A percentile compares a stretch with the other conserved stretches of the same genome.
Conservation (phyloP, 2,113 vertebrate genomes). For the Epinephelus lanceolatus region DNA sequence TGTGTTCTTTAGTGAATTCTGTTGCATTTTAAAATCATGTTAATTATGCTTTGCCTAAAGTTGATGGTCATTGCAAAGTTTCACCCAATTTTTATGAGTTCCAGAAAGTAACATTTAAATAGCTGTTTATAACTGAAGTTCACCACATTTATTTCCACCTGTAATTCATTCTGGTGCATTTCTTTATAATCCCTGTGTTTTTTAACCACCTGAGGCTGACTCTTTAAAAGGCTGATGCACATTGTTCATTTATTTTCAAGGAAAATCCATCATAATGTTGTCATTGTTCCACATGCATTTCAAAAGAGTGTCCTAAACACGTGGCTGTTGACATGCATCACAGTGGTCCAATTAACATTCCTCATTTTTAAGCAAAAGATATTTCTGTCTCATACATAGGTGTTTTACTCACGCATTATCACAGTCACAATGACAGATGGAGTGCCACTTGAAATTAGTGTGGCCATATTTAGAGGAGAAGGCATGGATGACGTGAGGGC, state of each 20-base stretch:
- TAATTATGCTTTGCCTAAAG: neutral
- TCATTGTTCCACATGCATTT: neutral
- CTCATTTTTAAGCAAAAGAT: neutral
- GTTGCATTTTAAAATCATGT: too few relatives aligned
- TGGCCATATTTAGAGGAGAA: conserved; percentile 89
- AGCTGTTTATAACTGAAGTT: neutral
- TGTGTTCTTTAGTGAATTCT: too few relatives aligned
- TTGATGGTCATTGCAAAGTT: neutral
- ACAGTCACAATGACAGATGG: conserved; percentile 93
- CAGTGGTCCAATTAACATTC: neutral
- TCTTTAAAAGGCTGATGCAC: neutral
- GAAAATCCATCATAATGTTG: neutral
- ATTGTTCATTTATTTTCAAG: neutral
- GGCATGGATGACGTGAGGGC: conserved; percentile 90
- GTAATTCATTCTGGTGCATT: neutral
- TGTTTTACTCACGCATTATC: conserved; percentile 86
- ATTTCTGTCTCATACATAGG: neutral
- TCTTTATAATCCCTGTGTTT: neutral
- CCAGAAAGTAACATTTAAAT: neutral
- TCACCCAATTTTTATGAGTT: neutral
- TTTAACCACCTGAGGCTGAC: neutral
- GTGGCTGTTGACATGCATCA: neutral
- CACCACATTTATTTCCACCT: neutral
- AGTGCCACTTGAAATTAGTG: conserved; percentile 92
- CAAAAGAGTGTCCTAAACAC: neutral